Percentiles rank a stretch among this genome's conserved stretches.
Evolutionary conservation across 1,140 invertebrate species (phyloP).

Genomic region (Teleopsis dalmanni): DNA sequence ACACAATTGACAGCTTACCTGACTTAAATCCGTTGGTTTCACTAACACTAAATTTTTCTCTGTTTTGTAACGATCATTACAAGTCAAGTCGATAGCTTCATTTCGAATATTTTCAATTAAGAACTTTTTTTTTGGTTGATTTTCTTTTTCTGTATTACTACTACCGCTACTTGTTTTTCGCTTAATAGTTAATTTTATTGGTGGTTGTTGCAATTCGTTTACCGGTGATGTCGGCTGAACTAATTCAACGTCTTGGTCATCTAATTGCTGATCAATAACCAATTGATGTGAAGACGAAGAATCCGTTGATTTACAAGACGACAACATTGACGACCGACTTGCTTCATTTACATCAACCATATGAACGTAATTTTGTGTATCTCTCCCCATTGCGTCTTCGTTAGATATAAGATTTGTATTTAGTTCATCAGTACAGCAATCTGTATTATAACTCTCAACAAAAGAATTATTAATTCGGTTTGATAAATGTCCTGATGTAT

Average conservation of each 20-base stretch:
- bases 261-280: constrained; percentile 16
- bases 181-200: constrained; percentile 9
- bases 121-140: background rate
- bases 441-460: too few species aligned
- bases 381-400: too few species aligned
- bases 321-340: constrained; percentile 6
- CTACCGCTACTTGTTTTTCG: constrained; percentile 12
- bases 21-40: too few species aligned
- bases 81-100: background rate
- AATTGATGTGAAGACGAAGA: constrained; percentile 14
- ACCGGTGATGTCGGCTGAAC: too few species aligned
- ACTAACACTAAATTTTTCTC: too few species aligned
- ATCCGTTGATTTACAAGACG: constrained; percentile 1
- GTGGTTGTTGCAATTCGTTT: too few species aligned
- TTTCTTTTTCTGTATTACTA: constrained; percentile 1
- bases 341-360: constrained; percentile 5
- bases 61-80: too few species aligned
- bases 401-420: too few species aligned
- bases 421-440: too few species aligned
- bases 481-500: too few species aligned
- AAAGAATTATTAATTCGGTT: too few species aligned
- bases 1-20: too few species aligned
- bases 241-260: constrained; percentile 3
- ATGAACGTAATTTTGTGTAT: background rate
- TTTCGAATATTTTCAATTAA: background rate